phyloP scores from a whole-genome alignment of 1,140 invertebrate genomes.

The Reticulitermes speratus region DNA sequence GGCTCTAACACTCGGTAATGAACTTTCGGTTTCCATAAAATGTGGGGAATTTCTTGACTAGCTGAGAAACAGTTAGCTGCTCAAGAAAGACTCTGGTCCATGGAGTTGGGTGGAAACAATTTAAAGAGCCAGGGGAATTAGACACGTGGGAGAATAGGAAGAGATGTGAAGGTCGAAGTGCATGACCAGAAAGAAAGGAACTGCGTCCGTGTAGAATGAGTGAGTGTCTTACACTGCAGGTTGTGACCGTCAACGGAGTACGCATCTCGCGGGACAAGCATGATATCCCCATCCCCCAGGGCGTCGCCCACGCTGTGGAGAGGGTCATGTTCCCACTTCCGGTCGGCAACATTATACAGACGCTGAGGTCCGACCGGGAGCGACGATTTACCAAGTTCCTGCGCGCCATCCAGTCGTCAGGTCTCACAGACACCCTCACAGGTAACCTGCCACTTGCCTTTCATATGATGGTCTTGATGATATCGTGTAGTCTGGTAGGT shows the following conservation, averaged over 20 bases:
- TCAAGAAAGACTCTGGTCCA: too few species aligned
- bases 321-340: constrained; percentile 84
- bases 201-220: too few species aligned
- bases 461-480: neutral
- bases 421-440: constrained; percentile 69
- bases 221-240: constrained; percentile 46
- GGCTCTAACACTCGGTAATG: too few species aligned
- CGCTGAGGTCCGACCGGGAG: constrained; percentile 76
- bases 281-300: constrained; percentile 79
- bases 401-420: constrained; percentile 70
- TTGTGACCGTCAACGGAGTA: constrained; percentile 82
- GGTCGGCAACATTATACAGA: constrained; percentile 78
- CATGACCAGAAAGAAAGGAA: too few species aligned
- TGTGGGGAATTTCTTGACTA: too few species aligned
- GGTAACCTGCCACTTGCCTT: constrained; percentile 48
- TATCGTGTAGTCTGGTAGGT: too few species aligned
- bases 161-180: too few species aligned
- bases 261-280: constrained; percentile 73
- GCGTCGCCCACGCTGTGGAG: constrained; percentile 82
- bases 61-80: too few species aligned
- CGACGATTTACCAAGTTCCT: constrained; percentile 75
- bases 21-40: too few species aligned
- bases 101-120: too few species aligned
- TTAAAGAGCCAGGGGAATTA: too few species aligned
- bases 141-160: too few species aligned